Base-by-base conservation (phyloP, 2,113 vertebrate genomes). In the Malaclemys terrapin region DNA sequence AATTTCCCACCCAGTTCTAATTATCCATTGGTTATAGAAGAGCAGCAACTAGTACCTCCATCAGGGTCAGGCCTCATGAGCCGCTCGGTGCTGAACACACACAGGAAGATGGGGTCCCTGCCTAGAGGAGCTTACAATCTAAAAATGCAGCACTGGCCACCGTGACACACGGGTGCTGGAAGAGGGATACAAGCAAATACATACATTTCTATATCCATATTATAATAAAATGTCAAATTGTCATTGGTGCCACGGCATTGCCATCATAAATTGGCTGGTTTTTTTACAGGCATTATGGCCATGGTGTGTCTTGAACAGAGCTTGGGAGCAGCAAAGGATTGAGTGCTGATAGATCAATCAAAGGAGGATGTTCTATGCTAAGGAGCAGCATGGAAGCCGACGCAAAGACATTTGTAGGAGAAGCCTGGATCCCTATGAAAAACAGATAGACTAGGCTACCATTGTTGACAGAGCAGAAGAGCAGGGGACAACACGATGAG, bases 191-290 rank as follows among this genome's bases (percentile, higher is more conserved):
- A 96, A 95, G 94, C 91, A 97, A 96, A 97, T 91, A 42, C 87
- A 89, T 92, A 59, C 93, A 95, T 96, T 95, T 97, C 96, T 96
- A 91, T 95, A 95, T 91, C 92, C 96, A 88, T 87, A 94, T 88
- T 90, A 87, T 89, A 95, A 96, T 0, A 1, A 95, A 94, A 91
- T 88, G 96, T 96, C 95, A 95, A 96, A 92, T 96, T 50, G 53
- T 96, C 42, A 95, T 93, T 81, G 78, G 49, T 83, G 81, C 93
- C 91, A 92, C 80, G 86, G 94, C 76, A 31, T 6, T 62, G 57
- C 31, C 65, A 38, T 10, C n/a, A 69, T n/a, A 69, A n/a, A 69
- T n/a, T 69, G 89, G 93, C 0, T 0, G 57, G 91, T 91, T 80
- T 94, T 89, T 72, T 45, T 56, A 81, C 19, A 92, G 87, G 92